Base-by-base conservation (phyloP, 2,888 invertebrate species). In the Drosophila barbarae region DNA sequence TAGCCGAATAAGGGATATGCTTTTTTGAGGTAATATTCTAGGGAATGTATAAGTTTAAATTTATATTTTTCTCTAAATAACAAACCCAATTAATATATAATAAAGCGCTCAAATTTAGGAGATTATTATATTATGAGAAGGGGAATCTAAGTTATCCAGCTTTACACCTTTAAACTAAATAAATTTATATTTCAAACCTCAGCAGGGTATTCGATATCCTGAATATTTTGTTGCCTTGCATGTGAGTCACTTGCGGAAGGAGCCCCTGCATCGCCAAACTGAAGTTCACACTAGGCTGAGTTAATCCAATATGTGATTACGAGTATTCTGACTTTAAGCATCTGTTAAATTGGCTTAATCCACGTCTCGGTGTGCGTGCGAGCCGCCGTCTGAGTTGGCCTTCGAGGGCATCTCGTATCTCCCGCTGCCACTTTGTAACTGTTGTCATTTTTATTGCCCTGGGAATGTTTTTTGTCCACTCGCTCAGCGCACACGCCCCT, bases 281-380 rank as follows among this genome's bases (percentile, higher is more conserved):
- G 26, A 47, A 26, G 67, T 66, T 80, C 71, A 55, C 77, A 72
- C 75, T 80, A 63, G 64, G 53, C 42, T 56, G 67, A 68, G 74
- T 68, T 80, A 85, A 85, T 80, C 79, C 85, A 46, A 73, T 75
- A 73, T 71, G 77, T 69, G 79, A 80, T 82, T 81, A 78, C 69
- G 82, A 77, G 71, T 51, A 76, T 57, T 71, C 70, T 82, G 84
- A 85, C 85, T 82, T 85, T 76, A 82, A 85, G 81, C 85, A 79
- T 82, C 86, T 84, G 81, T 84, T 82, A 85, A 82, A 82, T 85
- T 85, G 84, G 81, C 84, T 82, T 85, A 85, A 85, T 84, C 85
- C 73, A 66, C 63, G 82, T 57, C 49, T 51, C 36, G 34, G 41
- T 59, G 42, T 71, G 35, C 47, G 57, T 63, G 56, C 38, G 55